These are phyloP conservation scores for Mesoclemmys tuberculata DNA, from an alignment of 2,113 vertebrate genomes.

Conservation along the genomic window DNA sequence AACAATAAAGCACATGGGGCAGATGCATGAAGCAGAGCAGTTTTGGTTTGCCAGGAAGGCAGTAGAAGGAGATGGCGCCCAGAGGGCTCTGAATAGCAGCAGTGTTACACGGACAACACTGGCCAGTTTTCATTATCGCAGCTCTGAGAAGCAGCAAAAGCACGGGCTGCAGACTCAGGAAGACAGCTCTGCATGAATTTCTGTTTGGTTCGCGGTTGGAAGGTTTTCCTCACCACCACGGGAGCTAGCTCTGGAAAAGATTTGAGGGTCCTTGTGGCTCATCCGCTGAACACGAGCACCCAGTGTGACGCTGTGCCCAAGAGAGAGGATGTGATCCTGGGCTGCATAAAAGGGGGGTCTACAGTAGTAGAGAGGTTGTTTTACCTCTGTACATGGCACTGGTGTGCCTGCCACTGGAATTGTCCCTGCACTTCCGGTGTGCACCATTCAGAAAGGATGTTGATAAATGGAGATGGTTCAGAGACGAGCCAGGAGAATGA, in stretches of 20 bases:
- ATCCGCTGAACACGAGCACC: neutral
- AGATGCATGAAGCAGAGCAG: fast-evolving
- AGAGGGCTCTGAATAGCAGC: neutral
- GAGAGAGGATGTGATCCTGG: no score
- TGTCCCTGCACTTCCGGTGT: no score
- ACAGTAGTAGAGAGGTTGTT: neutral
- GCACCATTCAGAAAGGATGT: neutral
- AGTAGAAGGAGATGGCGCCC: neutral
- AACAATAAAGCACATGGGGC: neutral
- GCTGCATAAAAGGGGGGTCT: neutral
- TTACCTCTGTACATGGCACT: neutral
- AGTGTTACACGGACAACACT: neutral
- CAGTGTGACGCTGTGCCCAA: neutral
- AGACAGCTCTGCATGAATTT: neutral
- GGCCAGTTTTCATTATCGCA: neutral
- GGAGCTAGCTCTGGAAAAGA: neutral
- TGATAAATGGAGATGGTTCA: neutral
- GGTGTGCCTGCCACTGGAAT: no score
- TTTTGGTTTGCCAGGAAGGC: fast-evolving
- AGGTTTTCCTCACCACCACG: no score
- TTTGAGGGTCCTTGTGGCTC: neutral
- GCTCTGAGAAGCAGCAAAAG: fast-evolving
- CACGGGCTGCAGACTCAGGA: neutral
- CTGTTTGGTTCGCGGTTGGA: neutral
- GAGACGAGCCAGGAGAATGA: neutral